Evolutionary conservation across 2,888 invertebrate genomes (phyloP).

Genomic region (Digitonthophagus gazella): DNA sequence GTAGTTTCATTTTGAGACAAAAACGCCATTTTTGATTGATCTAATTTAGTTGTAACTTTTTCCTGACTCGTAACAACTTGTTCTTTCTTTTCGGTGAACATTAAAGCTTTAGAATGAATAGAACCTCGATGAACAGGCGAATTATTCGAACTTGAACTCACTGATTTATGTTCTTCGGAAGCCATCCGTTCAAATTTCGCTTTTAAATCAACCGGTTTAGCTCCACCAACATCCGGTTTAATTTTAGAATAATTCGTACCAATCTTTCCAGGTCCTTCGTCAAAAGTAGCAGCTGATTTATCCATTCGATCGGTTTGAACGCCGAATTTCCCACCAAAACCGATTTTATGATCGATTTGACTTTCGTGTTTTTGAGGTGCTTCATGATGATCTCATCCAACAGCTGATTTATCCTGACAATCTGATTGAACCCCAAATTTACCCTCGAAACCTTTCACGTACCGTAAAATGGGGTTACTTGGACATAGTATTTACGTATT

Average conservation of each 20-base stretch:
- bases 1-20: slow-evolving; percentile 33
- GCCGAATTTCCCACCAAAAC: slow-evolving; percentile 82
- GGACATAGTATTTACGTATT: too few species aligned
- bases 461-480: too few species aligned
- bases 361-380: slow-evolving; percentile 66
- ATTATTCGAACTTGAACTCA: slow-evolving; percentile 32
- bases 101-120: slow-evolving; percentile 44
- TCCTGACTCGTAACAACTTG: slow-evolving; percentile 32
- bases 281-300: slow-evolving; percentile 77
- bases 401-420: slow-evolving; percentile 70
- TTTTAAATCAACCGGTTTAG: slow-evolving; percentile 74
- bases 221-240: slow-evolving; percentile 63
- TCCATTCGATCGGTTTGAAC: slow-evolving; percentile 77
- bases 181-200: slow-evolving; percentile 81
- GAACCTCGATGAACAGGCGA: slow-evolving; percentile 43
- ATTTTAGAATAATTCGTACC: slow-evolving; percentile 66
- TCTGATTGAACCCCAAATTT: slow-evolving; percentile 75
- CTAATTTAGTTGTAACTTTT: slow-evolving; percentile 41
- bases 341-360: slow-evolving; percentile 68
- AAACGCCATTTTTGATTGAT: slow-evolving; percentile 48
- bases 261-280: slow-evolving; percentile 63
- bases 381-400: slow-evolving; percentile 77
- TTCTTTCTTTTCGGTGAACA: slow-evolving; percentile 36
- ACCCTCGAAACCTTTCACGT: slow-evolving; percentile 69
- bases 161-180: slow-evolving; percentile 34